A percentile compares a stretch with the other conserved stretches of the same genome.
Evolutionary conservation across 2,797 vertebrate species (phyloP).

Genomic region (Parauchenoglanis ngamensis): DNA sequence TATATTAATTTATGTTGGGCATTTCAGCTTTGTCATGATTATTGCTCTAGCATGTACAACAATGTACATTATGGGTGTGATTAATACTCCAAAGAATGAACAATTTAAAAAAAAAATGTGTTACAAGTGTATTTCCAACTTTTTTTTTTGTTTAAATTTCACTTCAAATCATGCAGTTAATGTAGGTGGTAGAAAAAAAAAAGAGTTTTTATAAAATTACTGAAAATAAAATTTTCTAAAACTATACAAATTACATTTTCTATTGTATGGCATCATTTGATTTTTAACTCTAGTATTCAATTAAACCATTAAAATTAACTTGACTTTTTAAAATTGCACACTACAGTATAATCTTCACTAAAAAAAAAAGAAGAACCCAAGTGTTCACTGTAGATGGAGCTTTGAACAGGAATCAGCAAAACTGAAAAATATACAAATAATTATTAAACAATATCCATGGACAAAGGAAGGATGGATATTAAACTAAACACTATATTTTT

Average conservation of each 20-base stretch:
- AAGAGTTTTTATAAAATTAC: background rate
- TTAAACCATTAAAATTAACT: background rate
- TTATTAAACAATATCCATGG: background rate
- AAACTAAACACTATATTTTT: background rate
- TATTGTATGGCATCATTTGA: background rate
- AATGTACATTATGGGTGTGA: background rate
- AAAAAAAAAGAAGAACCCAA: background rate
- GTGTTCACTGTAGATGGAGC: conserved; percentile 31
- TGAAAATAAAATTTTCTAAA: conserved; percentile 11
- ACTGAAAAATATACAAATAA: conserved; percentile 66
- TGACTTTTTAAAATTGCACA: conserved; percentile 15
- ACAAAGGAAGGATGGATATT: background rate
- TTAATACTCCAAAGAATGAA: background rate
- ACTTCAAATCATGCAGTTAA: conserved; percentile 38
- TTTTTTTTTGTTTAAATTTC: conserved; percentile 5
- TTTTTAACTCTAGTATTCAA: background rate
- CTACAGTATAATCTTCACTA: conserved; percentile 15
- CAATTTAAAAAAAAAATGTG: background rate
- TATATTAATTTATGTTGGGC: background rate
- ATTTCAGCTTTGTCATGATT: background rate
- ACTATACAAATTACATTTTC: background rate
- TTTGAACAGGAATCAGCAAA: conserved; percentile 73
- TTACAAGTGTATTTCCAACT: background rate
- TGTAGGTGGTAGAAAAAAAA: conserved; percentile 22
- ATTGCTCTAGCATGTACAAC: background rate